Percentiles rank a stretch among this genome's conserved stretches.
phyloP scores from a whole-genome alignment of 2,888 invertebrate species.

The Cataglyphis cursor region DNA sequence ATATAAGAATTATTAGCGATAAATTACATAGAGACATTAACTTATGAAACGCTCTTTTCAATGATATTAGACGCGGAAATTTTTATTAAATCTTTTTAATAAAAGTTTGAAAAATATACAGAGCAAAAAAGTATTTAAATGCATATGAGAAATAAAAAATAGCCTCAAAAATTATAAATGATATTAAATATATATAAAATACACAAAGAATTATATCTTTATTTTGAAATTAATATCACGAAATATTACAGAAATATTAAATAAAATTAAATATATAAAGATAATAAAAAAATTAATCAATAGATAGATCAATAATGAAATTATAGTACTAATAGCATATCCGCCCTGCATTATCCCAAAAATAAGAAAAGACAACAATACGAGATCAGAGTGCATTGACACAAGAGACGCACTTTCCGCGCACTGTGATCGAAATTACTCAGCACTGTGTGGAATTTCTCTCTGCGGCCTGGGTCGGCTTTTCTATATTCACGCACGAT shows the following conservation, averaged over 20 bases:
- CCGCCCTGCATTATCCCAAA: background rate
- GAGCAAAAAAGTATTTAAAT: background rate
- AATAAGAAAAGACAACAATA: constrained; percentile 1
- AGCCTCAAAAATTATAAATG: background rate
- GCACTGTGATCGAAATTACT: constrained; percentile 63
- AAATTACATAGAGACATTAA: background rate
- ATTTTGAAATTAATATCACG: background rate
- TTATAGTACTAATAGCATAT: background rate
- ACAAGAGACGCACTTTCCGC: constrained; percentile 58
- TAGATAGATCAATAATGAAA: background rate
- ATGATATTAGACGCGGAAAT: too few species aligned
- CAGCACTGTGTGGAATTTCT: constrained; percentile 47
- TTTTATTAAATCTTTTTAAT: background rate
- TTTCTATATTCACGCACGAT: constrained; percentile 71
- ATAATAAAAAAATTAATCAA: background rate
- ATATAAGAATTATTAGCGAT: background rate
- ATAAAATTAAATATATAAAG: background rate
- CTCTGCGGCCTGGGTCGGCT: constrained; percentile 61
- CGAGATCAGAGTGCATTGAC: constrained; percentile 64
- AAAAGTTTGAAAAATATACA: background rate
- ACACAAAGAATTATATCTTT: background rate
- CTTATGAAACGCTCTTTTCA: background rate
- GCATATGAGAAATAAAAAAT: background rate
- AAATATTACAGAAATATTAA: background rate
- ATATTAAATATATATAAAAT: background rate